Evolutionary conservation across 2,888 invertebrate species (phyloP).

Genomic region (Fragum fragum): DNA sequence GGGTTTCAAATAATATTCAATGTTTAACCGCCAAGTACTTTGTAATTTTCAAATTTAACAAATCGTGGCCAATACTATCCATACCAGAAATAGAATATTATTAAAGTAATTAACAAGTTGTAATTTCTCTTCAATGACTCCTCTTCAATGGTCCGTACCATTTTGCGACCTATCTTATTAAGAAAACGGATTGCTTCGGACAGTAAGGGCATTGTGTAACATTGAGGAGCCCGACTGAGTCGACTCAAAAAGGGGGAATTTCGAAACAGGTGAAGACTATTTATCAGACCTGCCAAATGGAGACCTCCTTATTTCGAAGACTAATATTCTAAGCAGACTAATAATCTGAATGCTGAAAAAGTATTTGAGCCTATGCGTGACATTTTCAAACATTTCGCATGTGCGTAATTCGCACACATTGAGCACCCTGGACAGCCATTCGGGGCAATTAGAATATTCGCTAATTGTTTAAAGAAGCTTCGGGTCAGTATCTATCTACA

Average conservation of each 20-base stretch:
- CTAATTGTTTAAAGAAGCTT: no score
- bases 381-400: no score
- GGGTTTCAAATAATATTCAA: neutral
- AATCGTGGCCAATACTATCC: slow-evolving; percentile 8
- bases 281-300: no score
- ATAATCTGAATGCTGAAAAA: no score
- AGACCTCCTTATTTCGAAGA: no score
- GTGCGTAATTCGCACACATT: no score
- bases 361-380: no score
- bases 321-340: no score
- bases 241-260: neutral
- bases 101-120: slow-evolving; percentile 25
- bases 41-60: slow-evolving; percentile 1
- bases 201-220: slow-evolving; percentile 12
- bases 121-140: neutral
- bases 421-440: no score
- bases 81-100: neutral
- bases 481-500: no score
- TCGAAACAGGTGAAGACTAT: no score
- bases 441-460: no score
- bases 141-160: neutral
- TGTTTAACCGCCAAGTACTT: neutral
- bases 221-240: neutral
- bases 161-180: slow-evolving; percentile 7
- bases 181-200: neutral